phyloP scores from a whole-genome alignment of 1,140 invertebrate species.

The Lanistes nyassanus region DNA sequence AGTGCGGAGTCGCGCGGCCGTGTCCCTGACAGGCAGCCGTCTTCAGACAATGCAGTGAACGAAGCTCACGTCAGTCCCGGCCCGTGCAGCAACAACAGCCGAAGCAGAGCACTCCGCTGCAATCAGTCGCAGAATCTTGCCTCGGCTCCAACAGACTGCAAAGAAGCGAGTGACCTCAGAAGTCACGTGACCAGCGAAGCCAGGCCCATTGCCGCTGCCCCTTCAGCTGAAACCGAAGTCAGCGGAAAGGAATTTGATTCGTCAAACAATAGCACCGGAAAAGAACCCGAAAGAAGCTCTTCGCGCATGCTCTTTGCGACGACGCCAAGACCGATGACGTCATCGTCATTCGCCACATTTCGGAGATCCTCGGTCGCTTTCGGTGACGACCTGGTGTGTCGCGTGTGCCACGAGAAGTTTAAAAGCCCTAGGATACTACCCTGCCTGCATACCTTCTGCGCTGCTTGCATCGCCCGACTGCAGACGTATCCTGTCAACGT shows the following conservation, averaged over 20 bases:
- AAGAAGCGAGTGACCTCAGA: neutral
- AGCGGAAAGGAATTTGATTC: neutral
- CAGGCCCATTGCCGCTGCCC: too few relatives aligned
- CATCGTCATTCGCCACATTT: neutral
- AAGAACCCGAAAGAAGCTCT: neutral
- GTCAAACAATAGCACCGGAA: neutral
- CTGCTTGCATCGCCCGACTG: conserved; percentile 27
- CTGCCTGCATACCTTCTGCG: conserved; percentile 38
- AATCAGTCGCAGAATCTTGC: too few relatives aligned
- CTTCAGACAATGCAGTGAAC: too few relatives aligned
- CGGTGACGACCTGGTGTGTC: conserved; percentile 16
- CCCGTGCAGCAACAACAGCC: too few relatives aligned
- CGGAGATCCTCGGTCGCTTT: neutral
- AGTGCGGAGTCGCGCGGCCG: too few relatives aligned
- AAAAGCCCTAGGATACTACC: conserved; percentile 32
- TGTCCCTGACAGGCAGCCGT: too few relatives aligned
- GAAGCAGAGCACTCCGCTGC: too few relatives aligned
- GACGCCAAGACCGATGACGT: neutral
- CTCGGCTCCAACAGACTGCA: too few relatives aligned
- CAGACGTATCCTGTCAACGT: conserved; percentile 29
- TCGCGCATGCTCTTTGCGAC: neutral
- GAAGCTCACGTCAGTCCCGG: too few relatives aligned
- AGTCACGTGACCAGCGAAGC: too few relatives aligned
- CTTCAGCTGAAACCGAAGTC: too few relatives aligned
- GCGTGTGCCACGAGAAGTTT: conserved; percentile 24